phyloP scores from a whole-genome alignment of 30 jellyfish, hydroid and myxozoan genomes.

The Mastigias papua region DNA sequence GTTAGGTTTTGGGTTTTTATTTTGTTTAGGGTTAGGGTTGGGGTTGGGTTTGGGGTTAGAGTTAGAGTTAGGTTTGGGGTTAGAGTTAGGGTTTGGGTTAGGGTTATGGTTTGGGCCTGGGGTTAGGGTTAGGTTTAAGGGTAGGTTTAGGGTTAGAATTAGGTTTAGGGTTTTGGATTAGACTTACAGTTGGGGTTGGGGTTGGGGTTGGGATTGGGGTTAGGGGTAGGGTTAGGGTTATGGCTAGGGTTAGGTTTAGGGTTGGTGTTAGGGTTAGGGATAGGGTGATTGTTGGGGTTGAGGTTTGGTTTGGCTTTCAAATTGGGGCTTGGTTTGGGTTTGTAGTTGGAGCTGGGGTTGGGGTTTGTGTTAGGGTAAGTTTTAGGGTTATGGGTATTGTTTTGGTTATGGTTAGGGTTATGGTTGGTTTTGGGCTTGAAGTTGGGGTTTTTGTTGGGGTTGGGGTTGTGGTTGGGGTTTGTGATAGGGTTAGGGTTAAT shows the following conservation, averaged over 20 bases:
- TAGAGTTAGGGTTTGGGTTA: background rate
- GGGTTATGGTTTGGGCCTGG: no score
- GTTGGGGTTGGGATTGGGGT: no score
- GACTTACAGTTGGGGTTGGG: background rate
- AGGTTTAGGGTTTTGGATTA: background rate
- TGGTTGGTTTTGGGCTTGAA: background rate
- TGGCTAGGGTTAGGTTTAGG: no score
- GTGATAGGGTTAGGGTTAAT: background rate
- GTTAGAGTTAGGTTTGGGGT: background rate
- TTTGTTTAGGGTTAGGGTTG: no score
- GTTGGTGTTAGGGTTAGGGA: no score
- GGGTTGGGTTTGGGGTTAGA: no score
- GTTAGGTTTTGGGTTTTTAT: no score
- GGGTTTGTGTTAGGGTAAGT: background rate
- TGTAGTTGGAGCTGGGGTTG: background rate
- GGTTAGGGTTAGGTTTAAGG: background rate
- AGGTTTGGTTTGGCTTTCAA: background rate
- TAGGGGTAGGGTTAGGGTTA: no score
- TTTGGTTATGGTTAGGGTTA: background rate
- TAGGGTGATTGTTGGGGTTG: background rate
- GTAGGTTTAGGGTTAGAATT: background rate
- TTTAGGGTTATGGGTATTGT: background rate
- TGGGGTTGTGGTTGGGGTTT: background rate
- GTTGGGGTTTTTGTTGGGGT: background rate
- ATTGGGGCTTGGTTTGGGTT: background rate